Evolutionary conservation across 2,888 invertebrate species (phyloP).

Genomic region (Eupsilia transversa): DNA sequence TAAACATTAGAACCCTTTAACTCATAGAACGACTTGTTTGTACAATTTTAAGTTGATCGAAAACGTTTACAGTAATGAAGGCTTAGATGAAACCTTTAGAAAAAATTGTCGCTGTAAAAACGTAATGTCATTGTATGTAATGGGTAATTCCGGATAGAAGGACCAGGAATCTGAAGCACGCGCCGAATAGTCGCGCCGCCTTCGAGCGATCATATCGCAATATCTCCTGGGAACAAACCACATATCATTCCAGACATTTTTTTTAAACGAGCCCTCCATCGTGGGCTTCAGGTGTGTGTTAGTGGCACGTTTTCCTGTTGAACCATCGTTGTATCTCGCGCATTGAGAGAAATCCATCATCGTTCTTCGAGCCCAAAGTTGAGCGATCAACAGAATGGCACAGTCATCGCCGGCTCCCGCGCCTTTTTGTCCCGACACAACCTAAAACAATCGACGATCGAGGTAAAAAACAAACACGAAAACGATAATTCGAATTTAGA

Average conservation of each 20-base stretch:
- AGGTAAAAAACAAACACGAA: conserved; percentile 81
- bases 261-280: conserved; percentile 72
- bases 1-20: conserved; percentile 75
- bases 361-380: conserved; percentile 63
- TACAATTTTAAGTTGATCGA: conserved; percentile 83
- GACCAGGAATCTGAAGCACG: conserved; percentile 87
- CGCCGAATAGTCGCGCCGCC: conserved; percentile 85
- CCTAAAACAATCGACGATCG: conserved; percentile 86
- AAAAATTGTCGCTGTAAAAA: conserved; percentile 83
- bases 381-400: conserved; percentile 78
- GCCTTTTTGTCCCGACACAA: conserved; percentile 78
- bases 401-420: conserved; percentile 86
- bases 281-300: conserved; percentile 72
- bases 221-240: conserved; percentile 82
- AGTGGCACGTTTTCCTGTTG: conserved; percentile 64
- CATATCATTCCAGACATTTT: conserved; percentile 71
- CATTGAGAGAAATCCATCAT: conserved; percentile 70
- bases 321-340: conserved; percentile 76
- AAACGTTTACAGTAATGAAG: conserved; percentile 87
- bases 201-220: conserved; percentile 85
- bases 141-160: conserved; percentile 84
- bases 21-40: conserved; percentile 81
- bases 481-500: conserved; percentile 84
- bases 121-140: conserved; percentile 88
- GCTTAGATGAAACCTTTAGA: conserved; percentile 80